Evolutionary conservation across 2,113 vertebrate species (phyloP), one percentile per base, ranked within the genome.

Genomic region (Dasyornis broadbenti): DNA sequence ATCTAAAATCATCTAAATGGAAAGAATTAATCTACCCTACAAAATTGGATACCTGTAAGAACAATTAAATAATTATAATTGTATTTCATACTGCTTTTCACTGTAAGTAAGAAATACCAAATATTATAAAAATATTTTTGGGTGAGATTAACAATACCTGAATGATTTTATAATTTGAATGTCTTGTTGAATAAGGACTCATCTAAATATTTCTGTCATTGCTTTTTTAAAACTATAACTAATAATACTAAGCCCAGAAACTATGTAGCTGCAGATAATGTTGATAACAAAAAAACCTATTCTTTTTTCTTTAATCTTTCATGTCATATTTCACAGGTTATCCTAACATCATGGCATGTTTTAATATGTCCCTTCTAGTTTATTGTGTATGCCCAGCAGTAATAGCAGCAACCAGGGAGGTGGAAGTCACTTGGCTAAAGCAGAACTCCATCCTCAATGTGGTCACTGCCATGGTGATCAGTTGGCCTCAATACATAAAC

Each of bases 281-380:
- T 11, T 33, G 39, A 20, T 52, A 73, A 54, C 5, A 42, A 31
- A 80, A 40, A 75, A 49, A n/a, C n/a, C 33, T 80, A 18, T 71
- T 20, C 13, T 86, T 19, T 85, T 68, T 76, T 66, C 15, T 64
- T 92, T 52, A 42, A 22, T 23, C 9, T 10, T 57, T 16, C 39
- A 68, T 27, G 21, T 76, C 56, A 91, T 64, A 94, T 92, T 89
- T 80, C 26, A 69, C 18, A 70, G 69, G 63, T 71, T 60, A 10
- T 65, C 14, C 31, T 69, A 45, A 64, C 14, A 69, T 56, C 50
- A 39, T 1, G 1, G 4, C 14, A 15, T 16, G 15, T 47, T 66
- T 82, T 50, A 71, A 23, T 31, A 66, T n/a, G 44, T 33, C 13
- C 6, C 10, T 82, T 50, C 47, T 35, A n/a, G 14, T 59, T 64